Base-by-base conservation (phyloP, 2,888 invertebrate species). In the Platycnemis pennipes region DNA sequence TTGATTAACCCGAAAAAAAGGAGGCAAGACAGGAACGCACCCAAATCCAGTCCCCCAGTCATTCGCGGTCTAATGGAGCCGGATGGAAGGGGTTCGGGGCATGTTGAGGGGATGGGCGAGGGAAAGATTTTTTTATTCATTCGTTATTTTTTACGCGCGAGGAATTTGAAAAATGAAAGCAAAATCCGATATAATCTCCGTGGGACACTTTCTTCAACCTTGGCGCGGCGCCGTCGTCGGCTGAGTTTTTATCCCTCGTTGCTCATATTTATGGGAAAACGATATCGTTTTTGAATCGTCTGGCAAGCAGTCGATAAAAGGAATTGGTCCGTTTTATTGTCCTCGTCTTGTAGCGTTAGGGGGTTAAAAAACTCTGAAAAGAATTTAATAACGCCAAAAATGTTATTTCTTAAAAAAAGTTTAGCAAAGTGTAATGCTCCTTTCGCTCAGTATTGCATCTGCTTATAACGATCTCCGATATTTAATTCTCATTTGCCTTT, bases 231-330 rank as follows among this genome's bases (percentile, higher is more conserved):
- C 42, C 42, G 42, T 42, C 16, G 13, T 7, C 11, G 16, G 77
- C 77, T 77, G 63, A 26, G 63, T 63, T 26, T 63, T 77, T 77
- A 37, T 37, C 37, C 77, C 3, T 13, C 69, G 69, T 69, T 87
- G 44, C 45, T 87, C 26, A 87, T 16, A 87, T 87, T 87, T 87
- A 87, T 87, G 87, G 87, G 26, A 45, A 46, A 77, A 26, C 45
- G 87, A 87, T 87, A 46, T 44, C 87, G n/a, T 87, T 87, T 87
- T 87, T 87, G n/a, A 87, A 87, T 87, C 87, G 46, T 87, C 45
- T 22, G 45, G 13, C 77, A n/a, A 87, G 87, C 46, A 46, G 37
- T 46, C 46, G 44, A 87, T 46, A 87, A 87, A 87, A 87, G 77
- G 45, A 46, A 45, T 87, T 87, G 87, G 45, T 87, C n/a, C 46